Percentiles rank a stretch among this genome's conserved stretches.
These are phyloP conservation scores for Hylyphantes graminicola DNA, from an alignment of 1,140 invertebrate genomes.

Conservation along the genomic window DNA sequence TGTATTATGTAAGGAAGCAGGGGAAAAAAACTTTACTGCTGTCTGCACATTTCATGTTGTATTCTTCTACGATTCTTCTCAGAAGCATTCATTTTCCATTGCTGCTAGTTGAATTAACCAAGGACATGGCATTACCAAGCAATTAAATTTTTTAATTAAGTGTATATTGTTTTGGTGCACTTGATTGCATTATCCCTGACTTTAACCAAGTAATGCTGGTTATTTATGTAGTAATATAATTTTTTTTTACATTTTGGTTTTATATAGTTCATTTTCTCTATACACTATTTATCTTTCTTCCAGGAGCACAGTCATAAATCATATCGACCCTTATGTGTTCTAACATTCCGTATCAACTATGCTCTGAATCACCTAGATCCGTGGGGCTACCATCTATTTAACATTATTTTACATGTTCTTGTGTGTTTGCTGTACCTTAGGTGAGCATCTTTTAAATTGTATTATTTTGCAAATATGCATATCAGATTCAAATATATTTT, in stretches of 20 bases:
- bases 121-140: too few relatives aligned
- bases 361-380: conserved; percentile 86
- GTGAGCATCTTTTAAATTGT: conserved; percentile 13
- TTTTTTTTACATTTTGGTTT: neutral
- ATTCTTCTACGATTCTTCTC: too few relatives aligned
- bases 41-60: too few relatives aligned
- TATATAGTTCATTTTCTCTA: neutral
- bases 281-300: conserved; percentile 60
- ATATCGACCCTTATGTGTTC: conserved; percentile 89
- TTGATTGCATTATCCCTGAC: too few relatives aligned
- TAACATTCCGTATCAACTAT: conserved; percentile 93
- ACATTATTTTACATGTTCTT: conserved; percentile 86
- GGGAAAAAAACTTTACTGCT: too few relatives aligned
- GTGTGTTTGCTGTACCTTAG: conserved; percentile 77
- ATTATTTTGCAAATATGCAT: conserved; percentile 24
- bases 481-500: neutral
- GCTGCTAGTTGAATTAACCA: too few relatives aligned
- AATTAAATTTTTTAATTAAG: too few relatives aligned
- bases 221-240: neutral
- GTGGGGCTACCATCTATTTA: conserved; percentile 90
- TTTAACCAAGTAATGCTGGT: neutral
- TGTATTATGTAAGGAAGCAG: too few relatives aligned
- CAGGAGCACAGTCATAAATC: conserved; percentile 96
- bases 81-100: too few relatives aligned
- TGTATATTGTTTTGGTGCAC: neutral